phyloP scores from a whole-genome alignment of 1,140 invertebrate species.

The Polypedilum vanderplanki region DNA sequence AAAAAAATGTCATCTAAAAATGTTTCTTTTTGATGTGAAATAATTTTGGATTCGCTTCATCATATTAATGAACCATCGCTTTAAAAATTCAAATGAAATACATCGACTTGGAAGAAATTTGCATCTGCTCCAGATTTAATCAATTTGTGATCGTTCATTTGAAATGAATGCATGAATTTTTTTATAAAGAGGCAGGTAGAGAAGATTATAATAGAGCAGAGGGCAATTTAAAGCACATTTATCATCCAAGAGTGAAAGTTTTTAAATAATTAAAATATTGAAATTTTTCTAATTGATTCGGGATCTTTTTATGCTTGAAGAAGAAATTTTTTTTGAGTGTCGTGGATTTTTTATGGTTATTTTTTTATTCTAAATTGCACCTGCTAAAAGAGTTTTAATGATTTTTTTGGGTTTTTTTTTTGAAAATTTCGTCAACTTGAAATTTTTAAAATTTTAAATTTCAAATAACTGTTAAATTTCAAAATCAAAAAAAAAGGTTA shows the following conservation, averaged over 20 bases:
- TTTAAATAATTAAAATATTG: background rate
- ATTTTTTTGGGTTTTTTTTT: too few species aligned
- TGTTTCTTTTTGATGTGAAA: too few species aligned
- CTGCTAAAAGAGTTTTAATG: background rate
- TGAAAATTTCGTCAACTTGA: too few species aligned
- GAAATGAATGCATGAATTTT: conserved; percentile 1
- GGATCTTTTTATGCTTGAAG: background rate
- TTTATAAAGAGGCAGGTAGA: background rate
- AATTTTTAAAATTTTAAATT: too few species aligned
- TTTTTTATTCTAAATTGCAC: background rate
- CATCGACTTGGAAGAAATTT: background rate
- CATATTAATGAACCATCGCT: background rate
- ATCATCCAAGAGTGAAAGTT: background rate
- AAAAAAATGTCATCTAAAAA: background rate
- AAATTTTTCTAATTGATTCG: background rate
- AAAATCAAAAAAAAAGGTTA: too few species aligned
- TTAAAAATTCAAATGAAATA: background rate
- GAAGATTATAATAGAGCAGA: background rate
- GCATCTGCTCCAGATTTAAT: conserved; percentile 28
- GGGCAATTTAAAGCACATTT: background rate
- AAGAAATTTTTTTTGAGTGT: background rate
- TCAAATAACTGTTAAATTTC: too few species aligned
- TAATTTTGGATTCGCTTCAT: conserved; percentile 4
- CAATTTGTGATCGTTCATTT: conserved; percentile 24
- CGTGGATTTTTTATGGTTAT: background rate